Percentiles rank a stretch among this genome's conserved stretches.
These are phyloP conservation scores for Corythornis vintsioides DNA, from an alignment of 2,113 vertebrate genomes.

Conservation along the genomic window DNA sequence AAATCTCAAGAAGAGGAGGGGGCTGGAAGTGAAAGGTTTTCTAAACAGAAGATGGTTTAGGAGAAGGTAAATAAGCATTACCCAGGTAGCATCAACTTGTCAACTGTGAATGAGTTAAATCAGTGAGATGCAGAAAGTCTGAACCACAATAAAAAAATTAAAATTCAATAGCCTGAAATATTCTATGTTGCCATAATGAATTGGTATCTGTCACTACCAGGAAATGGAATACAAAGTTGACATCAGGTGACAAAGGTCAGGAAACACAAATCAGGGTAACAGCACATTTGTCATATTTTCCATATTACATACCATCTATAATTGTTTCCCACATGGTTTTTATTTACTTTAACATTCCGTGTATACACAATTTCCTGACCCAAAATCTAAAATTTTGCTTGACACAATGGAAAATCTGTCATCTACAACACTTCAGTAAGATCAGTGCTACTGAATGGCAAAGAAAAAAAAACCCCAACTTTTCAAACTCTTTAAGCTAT, in stretches of 20 bases:
- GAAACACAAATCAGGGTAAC: slow-evolving; percentile 21
- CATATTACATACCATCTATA: background rate
- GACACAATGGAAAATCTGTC: background rate
- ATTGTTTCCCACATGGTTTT: slow-evolving; percentile 10
- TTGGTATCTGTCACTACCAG: background rate
- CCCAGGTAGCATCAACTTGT: background rate
- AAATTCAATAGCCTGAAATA: background rate
- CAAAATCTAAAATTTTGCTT: background rate
- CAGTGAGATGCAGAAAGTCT: background rate
- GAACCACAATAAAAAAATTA: background rate
- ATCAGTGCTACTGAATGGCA: background rate
- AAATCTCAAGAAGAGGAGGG: background rate
- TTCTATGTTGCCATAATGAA: background rate
- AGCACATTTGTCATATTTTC: slow-evolving; percentile 35
- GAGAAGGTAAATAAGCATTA: background rate
- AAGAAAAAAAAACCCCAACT: background rate
- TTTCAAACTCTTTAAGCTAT: background rate
- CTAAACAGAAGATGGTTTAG: background rate
- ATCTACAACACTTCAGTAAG: background rate
- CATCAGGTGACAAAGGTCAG: slow-evolving; percentile 9
- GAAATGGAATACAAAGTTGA: slow-evolving; percentile 13
- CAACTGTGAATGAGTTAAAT: background rate
- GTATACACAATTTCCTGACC: background rate
- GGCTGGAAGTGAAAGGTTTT: background rate
- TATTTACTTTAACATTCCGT: background rate